These are phyloP conservation scores for Oreochromis aureus DNA, from an alignment of 2,113 vertebrate genomes.

Conservation along the genomic window DNA sequence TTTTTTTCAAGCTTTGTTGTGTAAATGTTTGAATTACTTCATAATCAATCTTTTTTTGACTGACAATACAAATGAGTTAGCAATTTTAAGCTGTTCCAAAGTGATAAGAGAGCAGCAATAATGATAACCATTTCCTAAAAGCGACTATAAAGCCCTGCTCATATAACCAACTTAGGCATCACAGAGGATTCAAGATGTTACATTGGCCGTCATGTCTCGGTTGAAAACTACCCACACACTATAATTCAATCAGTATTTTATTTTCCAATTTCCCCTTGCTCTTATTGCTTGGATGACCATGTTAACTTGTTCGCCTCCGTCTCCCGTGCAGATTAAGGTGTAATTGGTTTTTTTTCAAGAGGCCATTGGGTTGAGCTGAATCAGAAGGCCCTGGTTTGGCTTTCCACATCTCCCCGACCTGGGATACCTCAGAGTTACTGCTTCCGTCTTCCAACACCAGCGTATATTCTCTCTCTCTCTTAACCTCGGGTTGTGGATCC, in stretches of 20 bases:
- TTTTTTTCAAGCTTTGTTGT: background rate
- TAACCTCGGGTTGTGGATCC: background rate
- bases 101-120: background rate
- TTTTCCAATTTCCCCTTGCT: conserved; percentile 32
- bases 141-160: background rate
- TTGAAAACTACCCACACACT: conserved; percentile 24
- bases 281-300: conserved; percentile 22
- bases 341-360: conserved; percentile 44
- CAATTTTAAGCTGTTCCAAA: background rate
- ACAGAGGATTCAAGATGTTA: background rate
- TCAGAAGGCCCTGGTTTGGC: background rate
- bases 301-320: conserved; percentile 27
- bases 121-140: background rate
- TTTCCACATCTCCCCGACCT: background rate
- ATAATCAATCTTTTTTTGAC: background rate
- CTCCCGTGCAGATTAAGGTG: conserved; percentile 14
- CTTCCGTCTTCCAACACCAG: background rate
- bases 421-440: background rate
- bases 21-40: background rate
- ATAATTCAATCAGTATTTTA: conserved; percentile 39
- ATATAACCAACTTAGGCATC: background rate
- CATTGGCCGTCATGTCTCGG: background rate
- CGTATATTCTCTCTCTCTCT: background rate
- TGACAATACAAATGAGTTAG: background rate
- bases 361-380: background rate